Conservation (phyloP, 2,888 invertebrate genomes). For the Oligia latruncula region DNA sequence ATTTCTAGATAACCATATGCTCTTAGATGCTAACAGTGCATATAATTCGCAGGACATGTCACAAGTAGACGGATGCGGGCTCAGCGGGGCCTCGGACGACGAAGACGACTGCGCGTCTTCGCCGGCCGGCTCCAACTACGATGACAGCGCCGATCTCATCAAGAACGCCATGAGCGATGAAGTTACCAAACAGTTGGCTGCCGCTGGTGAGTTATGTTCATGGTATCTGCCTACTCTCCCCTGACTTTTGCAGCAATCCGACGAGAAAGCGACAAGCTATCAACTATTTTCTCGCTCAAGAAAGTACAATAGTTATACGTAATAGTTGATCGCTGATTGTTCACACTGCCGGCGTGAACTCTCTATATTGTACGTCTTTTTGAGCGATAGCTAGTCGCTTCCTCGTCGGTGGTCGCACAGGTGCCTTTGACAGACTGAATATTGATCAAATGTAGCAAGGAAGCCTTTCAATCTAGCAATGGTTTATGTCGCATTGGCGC, state of each 20-base stretch:
- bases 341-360: background rate
- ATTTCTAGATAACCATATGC: too few species aligned
- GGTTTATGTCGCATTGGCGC: background rate
- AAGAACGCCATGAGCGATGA: constrained; percentile 97
- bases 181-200: constrained; percentile 98
- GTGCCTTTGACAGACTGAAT: background rate
- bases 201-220: constrained; percentile 93
- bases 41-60: constrained; percentile 82
- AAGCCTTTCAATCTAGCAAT: background rate
- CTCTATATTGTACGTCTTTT: background rate
- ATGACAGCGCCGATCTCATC: constrained; percentile 95
- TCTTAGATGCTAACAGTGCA: background rate
- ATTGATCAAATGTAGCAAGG: background rate
- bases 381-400: background rate
- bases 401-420: background rate
- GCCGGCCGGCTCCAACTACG: constrained; percentile 94
- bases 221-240: background rate
- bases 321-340: background rate
- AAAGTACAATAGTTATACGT: background rate
- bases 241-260: background rate
- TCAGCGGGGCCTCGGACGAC: constrained; percentile 91
- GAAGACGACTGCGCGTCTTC: constrained; percentile 96
- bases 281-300: background rate
- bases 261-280: background rate
- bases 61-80: constrained; percentile 88